These are phyloP conservation scores for Saccostrea echinata DNA, from an alignment of 1,140 invertebrate species.

Conservation along the genomic window DNA sequence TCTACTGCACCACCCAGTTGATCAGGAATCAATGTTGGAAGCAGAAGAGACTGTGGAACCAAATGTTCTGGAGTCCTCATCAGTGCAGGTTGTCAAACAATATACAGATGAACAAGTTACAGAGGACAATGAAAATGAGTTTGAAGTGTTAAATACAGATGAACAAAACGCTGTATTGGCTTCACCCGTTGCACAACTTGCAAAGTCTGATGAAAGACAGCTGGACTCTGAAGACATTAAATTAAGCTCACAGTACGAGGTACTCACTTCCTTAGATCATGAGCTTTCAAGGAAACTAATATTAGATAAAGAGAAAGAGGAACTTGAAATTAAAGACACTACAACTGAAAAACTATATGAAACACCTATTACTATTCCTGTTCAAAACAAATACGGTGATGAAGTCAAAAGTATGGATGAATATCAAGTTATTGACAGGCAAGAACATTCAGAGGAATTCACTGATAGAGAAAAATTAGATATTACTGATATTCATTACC, in stretches of 20 bases:
- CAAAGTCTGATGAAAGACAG: not conserved
- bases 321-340: not conserved
- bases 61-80: not conserved
- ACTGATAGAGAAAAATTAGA: not conserved
- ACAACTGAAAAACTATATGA: constrained; percentile 51
- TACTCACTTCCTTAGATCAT: not conserved
- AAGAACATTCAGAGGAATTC: not conserved
- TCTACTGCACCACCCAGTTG: not conserved
- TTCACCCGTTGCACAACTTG: not conserved
- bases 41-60: constrained; percentile 3
- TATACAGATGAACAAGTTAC: not conserved
- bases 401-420: not conserved
- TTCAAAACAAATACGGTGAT: not conserved
- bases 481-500: not conserved
- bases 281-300: not conserved
- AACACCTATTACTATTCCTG: not conserved
- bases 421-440: not conserved
- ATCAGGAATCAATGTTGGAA: not conserved
- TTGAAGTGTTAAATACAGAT: not conserved
- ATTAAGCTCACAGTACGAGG: not conserved
- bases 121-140: not conserved
- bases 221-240: not conserved
- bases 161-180: not conserved
- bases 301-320: not conserved
- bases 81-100: not conserved